Evolutionary conservation across 1,140 invertebrate genomes (phyloP).

Genomic region (Meloidogyne hapla): DNA sequence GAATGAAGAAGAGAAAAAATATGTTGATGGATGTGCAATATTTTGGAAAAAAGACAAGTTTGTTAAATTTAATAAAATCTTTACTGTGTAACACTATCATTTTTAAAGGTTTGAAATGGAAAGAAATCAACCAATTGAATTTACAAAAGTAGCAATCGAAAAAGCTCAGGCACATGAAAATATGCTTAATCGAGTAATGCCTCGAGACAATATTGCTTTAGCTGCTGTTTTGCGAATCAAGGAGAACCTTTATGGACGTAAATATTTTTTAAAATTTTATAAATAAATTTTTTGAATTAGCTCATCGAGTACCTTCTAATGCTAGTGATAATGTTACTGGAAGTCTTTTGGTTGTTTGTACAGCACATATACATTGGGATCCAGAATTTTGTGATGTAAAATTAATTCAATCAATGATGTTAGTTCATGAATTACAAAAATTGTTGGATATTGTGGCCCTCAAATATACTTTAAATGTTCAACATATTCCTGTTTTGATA

Average conservation of each 20-base stretch:
- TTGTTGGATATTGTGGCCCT: slow-evolving; percentile 49
- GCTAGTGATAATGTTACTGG: slow-evolving; percentile 64
- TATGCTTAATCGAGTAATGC: slow-evolving; percentile 79
- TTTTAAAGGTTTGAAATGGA: slow-evolving; percentile 81
- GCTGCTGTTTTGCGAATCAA: slow-evolving; percentile 71
- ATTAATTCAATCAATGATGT: slow-evolving; percentile 98
- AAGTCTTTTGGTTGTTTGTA: slow-evolving; percentile 88
- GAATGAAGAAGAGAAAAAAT: slow-evolving; percentile 90
- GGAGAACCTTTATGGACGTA: slow-evolving; percentile 68
- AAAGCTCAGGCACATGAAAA: slow-evolving; percentile 79
- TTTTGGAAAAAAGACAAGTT: slow-evolving; percentile 89
- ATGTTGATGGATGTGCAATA: slow-evolving; percentile 98
- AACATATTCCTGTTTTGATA: slow-evolving; percentile 82
- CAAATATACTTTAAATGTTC: slow-evolving; percentile 59
- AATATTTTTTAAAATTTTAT: slow-evolving; percentile 70
- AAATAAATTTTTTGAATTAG: slow-evolving; percentile 73
- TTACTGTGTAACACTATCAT: no score
- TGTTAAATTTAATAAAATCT: slow-evolving; percentile 8
- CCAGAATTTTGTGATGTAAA: slow-evolving; percentile 99
- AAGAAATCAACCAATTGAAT: slow-evolving; percentile 91
- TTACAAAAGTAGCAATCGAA: slow-evolving; percentile 90
- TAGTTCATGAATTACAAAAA: slow-evolving; percentile 79
- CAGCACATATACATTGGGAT: slow-evolving; percentile 99
- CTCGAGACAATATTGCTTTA: slow-evolving; percentile 96
- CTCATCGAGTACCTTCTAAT: slow-evolving; percentile 31